phyloP scores from a whole-genome alignment of 2,113 vertebrate genomes.

The Antigone vipio region DNA sequence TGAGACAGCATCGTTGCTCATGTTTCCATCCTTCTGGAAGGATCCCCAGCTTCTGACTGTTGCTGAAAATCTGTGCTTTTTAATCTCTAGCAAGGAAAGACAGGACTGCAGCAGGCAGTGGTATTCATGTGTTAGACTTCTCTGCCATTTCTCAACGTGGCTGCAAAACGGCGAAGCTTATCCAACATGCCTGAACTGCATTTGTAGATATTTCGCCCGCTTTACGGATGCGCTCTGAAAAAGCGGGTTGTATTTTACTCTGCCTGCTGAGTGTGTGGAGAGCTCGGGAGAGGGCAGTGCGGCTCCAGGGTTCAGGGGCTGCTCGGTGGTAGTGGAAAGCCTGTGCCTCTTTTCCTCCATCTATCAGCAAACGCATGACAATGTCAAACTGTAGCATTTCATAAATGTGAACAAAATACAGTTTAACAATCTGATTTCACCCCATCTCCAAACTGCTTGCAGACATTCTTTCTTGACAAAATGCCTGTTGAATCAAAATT shows the following conservation, averaged over 20 bases:
- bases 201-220: not conserved
- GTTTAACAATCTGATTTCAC: constrained; percentile 35
- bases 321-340: not conserved
- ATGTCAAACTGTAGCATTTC: not conserved
- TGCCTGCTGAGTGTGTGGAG: not conserved
- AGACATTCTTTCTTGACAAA: not conserved
- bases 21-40: not conserved
- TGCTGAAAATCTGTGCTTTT: not conserved
- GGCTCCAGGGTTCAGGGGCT: not conserved
- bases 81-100: not conserved
- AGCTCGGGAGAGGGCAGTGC: constrained; percentile 53
- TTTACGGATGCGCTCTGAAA: rapidly evolving
- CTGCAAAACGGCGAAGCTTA: not conserved
- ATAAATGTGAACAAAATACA: not conserved
- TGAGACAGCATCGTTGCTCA: not conserved
- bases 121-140: not conserved
- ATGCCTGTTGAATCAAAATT: not conserved
- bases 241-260: not conserved
- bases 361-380: not conserved
- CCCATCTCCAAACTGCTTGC: constrained; percentile 22
- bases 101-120: not conserved
- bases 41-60: not conserved
- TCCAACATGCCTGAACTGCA: not conserved
- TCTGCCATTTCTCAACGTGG: not conserved
- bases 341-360: not conserved